Conservation (phyloP, 2,797 vertebrate genomes). For the Atherinosoma microstoma region DNA sequence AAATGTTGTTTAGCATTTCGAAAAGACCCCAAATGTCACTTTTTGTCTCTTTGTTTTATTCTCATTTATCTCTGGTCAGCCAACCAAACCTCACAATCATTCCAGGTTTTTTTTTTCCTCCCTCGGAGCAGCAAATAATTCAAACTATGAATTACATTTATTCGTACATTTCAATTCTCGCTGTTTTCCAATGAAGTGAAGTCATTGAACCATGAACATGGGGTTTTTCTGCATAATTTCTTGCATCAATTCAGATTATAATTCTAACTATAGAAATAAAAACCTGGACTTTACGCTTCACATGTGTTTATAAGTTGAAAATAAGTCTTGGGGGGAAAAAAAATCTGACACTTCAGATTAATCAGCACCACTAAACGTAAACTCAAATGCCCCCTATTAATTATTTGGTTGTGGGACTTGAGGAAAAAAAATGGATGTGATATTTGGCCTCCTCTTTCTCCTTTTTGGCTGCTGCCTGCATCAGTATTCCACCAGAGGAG, state of each 20-base stretch:
- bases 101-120: conserved; percentile 7
- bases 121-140: conserved; percentile 18
- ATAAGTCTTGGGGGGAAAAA: neutral
- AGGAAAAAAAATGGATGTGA: neutral
- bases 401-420: neutral
- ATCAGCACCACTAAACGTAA: neutral
- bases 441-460: neutral
- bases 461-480: neutral
- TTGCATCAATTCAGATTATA: too few species aligned
- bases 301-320: neutral
- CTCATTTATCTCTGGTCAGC: conserved; percentile 12
- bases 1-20: conserved; percentile 42
- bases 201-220: conserved; percentile 1
- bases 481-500: neutral
- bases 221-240: neutral
- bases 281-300: too few species aligned
- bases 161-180: conserved; percentile 19
- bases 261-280: too few species aligned
- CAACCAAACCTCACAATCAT: conserved; percentile 21
- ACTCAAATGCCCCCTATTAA: neutral
- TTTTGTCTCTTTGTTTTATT: conserved; percentile 38
- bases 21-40: conserved; percentile 31
- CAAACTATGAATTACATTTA: conserved; percentile 26
- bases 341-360: neutral
- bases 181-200: conserved; percentile 27